These are phyloP conservation scores for Bruchidius siliquastri DNA, from an alignment of 2,888 invertebrate species.

Conservation along the genomic window DNA sequence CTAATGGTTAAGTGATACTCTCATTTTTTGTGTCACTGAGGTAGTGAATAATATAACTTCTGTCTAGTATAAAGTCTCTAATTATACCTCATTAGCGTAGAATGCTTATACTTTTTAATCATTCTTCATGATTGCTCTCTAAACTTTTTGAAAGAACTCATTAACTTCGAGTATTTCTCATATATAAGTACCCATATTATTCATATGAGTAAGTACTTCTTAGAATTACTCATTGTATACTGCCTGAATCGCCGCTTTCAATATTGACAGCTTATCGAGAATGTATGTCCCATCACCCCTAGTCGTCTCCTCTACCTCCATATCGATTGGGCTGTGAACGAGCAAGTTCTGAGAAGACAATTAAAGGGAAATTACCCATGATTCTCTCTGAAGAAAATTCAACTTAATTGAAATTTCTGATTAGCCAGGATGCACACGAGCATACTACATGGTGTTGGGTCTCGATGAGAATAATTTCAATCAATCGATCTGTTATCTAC, in stretches of 20 bases:
- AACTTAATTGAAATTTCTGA: neutral
- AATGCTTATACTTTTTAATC: too few relatives aligned
- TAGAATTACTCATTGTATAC: too few relatives aligned
- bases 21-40: too few relatives aligned
- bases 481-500: neutral
- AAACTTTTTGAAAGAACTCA: too few relatives aligned
- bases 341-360: neutral
- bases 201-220: too few relatives aligned
- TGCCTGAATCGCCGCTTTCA: neutral
- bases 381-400: neutral
- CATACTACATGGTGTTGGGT: neutral
- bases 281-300: neutral
- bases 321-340: neutral
- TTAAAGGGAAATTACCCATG: neutral
- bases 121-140: too few relatives aligned
- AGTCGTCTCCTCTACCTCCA: neutral
- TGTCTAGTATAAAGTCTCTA: too few relatives aligned
- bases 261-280: neutral
- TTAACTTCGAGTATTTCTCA: too few relatives aligned
- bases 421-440: neutral
- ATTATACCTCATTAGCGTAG: too few relatives aligned
- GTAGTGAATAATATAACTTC: too few relatives aligned
- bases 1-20: too few relatives aligned
- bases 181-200: too few relatives aligned
- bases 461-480: neutral